Evolutionary conservation across 2,888 invertebrate species (phyloP), one percentile per base, ranked within the genome.

Genomic region (Caenorhabditis becei): DNA sequence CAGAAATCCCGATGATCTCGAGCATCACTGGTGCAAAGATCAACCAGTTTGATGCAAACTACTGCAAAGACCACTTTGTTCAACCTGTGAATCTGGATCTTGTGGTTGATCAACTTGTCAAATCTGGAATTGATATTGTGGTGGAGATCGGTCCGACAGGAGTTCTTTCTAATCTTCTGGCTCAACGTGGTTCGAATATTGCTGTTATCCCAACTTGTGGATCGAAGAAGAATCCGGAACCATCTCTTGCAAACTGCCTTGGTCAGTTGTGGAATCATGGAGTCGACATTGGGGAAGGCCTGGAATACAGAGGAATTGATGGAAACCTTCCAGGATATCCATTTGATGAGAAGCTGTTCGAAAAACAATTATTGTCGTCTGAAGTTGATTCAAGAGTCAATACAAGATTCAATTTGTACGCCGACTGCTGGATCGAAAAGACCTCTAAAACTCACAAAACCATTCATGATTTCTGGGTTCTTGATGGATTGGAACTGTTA

Each of bases 81-180:
- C 54, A 71, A 14, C 79, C 86, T 0, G 88, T 90, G 0, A 80
- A 89, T 10, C 26, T 90, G 23, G 81, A 89, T 51, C 59, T 67
- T 35, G 61, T 84, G 5, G 69, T 88, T 2, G 62, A 86, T 0
- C 74, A 74, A 2, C 54, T 90, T 0, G 32, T 80, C 1, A 23
- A 77, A 11, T 44, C 82, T 20, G 51, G 62, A 3, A 77, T 85
- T 8, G 63, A 82, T 28, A 58, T 83, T 1, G 53, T 90, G 14
- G 78, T 89, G 14, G 88, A 90, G 75, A 84, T 90, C 20, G 90
- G 90, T 5, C 90, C 90, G 1, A 66, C 83, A n/a, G 88, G 89
- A 37, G 71, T 89, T 7, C 51, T 89, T 1, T 44, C 77, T 44
- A 84, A 77, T 35, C 65, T 89, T 8, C 28, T 89, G 1, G 62